Percentiles rank a stretch among this genome's conserved stretches.
Conservation (phyloP, 2,113 vertebrate species). For the Ammospiza caudacuta region DNA sequence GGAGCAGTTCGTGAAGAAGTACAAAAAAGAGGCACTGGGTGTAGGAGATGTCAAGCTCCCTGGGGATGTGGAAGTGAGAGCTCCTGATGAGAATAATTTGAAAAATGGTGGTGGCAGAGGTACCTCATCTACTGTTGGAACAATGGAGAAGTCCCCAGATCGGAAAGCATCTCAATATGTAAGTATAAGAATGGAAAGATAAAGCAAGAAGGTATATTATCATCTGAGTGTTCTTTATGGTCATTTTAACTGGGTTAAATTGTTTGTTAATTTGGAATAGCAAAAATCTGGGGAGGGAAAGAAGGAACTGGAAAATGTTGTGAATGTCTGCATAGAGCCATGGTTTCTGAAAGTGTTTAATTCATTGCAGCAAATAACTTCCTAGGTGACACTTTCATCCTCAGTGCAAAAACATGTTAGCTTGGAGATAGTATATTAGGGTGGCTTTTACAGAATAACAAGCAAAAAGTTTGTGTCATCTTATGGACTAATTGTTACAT, state of each 20-base stretch:
- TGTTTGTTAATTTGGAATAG: background rate
- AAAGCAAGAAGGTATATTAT: background rate
- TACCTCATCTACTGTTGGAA: slow-evolving; percentile 71
- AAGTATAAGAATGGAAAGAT: slow-evolving; percentile 66
- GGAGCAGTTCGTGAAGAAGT: slow-evolving; percentile 96
- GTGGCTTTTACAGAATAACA: background rate
- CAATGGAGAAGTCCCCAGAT: slow-evolving; percentile 65
- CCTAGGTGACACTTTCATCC: background rate
- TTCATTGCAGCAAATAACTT: background rate
- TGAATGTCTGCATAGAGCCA: background rate
- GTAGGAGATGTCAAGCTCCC: slow-evolving; percentile 91
- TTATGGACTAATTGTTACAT: background rate
- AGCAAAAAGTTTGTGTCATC: background rate
- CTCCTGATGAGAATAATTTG: slow-evolving; percentile 5
- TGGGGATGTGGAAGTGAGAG: slow-evolving; percentile 76
- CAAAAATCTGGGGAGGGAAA: background rate
- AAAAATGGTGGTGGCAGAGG: slow-evolving; percentile 69
- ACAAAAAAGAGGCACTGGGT: slow-evolving; percentile 92
- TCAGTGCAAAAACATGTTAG: background rate
- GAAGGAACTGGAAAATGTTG: background rate
- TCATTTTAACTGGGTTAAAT: background rate
- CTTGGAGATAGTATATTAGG: background rate
- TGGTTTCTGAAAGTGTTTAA: background rate
- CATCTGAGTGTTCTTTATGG: background rate
- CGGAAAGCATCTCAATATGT: slow-evolving; percentile 79